Percentiles rank a stretch among this genome's conserved stretches.
phyloP scores from a whole-genome alignment of 2,797 vertebrate genomes.

The Lophura swinhoii region DNA sequence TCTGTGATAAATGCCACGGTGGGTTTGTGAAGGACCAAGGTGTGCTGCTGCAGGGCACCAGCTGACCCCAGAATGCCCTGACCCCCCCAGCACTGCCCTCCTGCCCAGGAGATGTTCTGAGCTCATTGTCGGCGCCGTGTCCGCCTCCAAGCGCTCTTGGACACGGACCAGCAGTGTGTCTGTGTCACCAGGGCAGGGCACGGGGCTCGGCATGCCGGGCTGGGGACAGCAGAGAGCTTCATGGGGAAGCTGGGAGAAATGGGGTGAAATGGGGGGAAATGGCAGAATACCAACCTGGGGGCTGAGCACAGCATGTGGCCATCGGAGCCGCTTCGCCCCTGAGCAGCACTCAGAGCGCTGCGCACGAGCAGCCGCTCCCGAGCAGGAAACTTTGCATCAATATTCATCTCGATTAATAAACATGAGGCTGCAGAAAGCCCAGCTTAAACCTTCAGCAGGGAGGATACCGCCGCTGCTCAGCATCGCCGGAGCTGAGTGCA shows the following conservation, averaged over 20 bases:
- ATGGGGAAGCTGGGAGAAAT: background rate
- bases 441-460: background rate
- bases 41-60: fast-evolving
- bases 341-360: background rate
- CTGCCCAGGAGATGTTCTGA: background rate
- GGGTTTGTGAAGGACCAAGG: background rate
- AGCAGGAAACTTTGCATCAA: constrained; percentile 53
- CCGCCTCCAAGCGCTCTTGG: background rate
- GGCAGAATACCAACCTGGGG: background rate
- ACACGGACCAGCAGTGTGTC: fast-evolving
- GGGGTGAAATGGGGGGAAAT: background rate
- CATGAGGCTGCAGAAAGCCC: constrained; percentile 59
- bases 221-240: fast-evolving
- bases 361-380: background rate
- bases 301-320: background rate
- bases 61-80: fast-evolving
- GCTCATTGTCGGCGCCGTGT: background rate
- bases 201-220: fast-evolving
- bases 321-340: background rate
- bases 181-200: fast-evolving
- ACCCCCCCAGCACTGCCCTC: fast-evolving
- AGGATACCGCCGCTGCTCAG: background rate
- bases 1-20: background rate
- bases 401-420: constrained; percentile 74
- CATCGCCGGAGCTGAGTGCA: background rate